These are phyloP conservation scores for Diogma glabrata DNA, from an alignment of 2,888 invertebrate species.

Conservation along the genomic window DNA sequence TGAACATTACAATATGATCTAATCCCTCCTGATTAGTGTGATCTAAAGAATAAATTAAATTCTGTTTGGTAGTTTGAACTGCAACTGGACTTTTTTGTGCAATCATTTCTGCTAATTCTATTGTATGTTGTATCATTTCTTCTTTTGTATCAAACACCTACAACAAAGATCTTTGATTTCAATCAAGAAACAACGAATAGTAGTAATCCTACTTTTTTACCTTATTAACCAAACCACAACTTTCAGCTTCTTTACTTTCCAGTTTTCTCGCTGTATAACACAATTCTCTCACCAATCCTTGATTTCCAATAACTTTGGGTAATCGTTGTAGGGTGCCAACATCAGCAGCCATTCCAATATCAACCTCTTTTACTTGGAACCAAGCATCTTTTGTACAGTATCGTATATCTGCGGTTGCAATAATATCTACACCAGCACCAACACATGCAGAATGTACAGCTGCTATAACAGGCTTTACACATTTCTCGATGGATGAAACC, in stretches of 20 bases:
- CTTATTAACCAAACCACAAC: conserved; percentile 72
- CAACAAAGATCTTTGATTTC: too few relatives aligned
- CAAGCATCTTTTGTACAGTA: conserved; percentile 82
- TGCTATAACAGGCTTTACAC: conserved; percentile 81
- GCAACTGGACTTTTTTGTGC: conserved; percentile 89
- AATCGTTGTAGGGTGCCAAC: conserved; percentile 88
- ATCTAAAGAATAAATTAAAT: conserved; percentile 75
- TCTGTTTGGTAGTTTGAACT: conserved; percentile 80
- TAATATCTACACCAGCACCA: conserved; percentile 83
- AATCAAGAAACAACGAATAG: too few relatives aligned
- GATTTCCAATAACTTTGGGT: conserved; percentile 77
- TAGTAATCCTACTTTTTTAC: too few relatives aligned
- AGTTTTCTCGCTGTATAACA: conserved; percentile 79
- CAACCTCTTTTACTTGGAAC: conserved; percentile 82
- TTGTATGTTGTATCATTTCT: conserved; percentile 52
- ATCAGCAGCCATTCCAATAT: conserved; percentile 87
- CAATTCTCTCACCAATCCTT: conserved; percentile 77
- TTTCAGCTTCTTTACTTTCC: conserved; percentile 64
- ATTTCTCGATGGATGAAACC: conserved; percentile 71
- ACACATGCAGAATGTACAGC: conserved; percentile 82
- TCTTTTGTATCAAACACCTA: conserved; percentile 31
- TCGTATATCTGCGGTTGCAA: conserved; percentile 83
- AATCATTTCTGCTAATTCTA: conserved; percentile 66
- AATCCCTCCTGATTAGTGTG: conserved; percentile 78
- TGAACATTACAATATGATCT: conserved; percentile 71